These are phyloP conservation scores for Drosophila dives DNA, from an alignment of 2,888 invertebrate genomes.

Conservation along the genomic window DNA sequence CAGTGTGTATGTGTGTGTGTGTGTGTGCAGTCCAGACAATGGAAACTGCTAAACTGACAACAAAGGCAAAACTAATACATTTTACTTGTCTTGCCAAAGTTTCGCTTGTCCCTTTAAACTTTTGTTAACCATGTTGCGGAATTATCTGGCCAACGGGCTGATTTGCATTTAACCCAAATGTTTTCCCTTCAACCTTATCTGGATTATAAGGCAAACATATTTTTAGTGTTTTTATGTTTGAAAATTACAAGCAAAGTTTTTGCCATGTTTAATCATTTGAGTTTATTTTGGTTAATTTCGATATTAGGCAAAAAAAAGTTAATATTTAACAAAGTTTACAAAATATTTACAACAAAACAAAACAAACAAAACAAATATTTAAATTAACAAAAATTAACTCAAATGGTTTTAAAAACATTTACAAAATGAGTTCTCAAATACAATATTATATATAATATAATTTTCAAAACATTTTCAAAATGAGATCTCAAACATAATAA, in stretches of 20 bases:
- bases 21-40: background rate
- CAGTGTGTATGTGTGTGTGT: background rate
- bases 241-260: background rate
- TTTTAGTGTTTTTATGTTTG: background rate
- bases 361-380: too few species aligned
- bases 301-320: background rate
- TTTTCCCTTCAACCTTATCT: constrained; percentile 7
- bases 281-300: background rate
- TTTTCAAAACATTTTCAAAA: too few species aligned
- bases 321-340: background rate
- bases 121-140: constrained; percentile 34
- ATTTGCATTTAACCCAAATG: constrained; percentile 68
- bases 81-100: constrained; percentile 35
- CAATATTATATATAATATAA: too few species aligned
- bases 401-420: background rate
- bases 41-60: constrained; percentile 49
- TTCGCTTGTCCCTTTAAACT: constrained; percentile 13
- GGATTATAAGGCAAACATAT: background rate
- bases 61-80: constrained; percentile 57
- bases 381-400: too few species aligned
- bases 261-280: background rate
- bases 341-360: too few species aligned
- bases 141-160: constrained; percentile 46
- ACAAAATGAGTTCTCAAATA: background rate
- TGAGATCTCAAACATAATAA: too few species aligned